Percentiles rank a stretch among this genome's conserved stretches.
Conservation (phyloP, 2,888 invertebrate genomes). For the Dyspetes luteomarginatus region DNA sequence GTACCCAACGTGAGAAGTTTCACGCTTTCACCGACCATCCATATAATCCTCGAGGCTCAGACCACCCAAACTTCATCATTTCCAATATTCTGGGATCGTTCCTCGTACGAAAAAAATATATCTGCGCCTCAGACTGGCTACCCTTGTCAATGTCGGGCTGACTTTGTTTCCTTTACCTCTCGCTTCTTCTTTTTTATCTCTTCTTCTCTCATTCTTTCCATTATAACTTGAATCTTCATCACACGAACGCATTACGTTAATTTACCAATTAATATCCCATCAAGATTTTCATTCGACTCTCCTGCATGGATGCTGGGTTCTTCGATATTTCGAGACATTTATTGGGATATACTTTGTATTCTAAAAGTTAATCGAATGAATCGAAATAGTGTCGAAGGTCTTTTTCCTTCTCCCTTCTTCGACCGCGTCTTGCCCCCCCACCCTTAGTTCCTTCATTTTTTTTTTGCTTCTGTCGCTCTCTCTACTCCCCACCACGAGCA, state of each 20-base stretch:
- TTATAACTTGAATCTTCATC: too few species aligned
- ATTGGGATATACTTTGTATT: slow-evolving; percentile 60
- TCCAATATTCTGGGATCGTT: slow-evolving; percentile 9
- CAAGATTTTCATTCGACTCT: slow-evolving; percentile 31
- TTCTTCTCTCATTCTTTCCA: too few species aligned
- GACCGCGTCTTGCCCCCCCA: slow-evolving; percentile 28
- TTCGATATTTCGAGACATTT: slow-evolving; percentile 49
- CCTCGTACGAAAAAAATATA: too few species aligned
- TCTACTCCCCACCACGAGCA: slow-evolving; percentile 24
- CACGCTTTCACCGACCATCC: background rate
- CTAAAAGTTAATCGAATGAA: slow-evolving; percentile 54
- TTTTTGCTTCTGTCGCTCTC: slow-evolving; percentile 13
- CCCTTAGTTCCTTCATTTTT: slow-evolving; percentile 54
- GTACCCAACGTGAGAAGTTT: background rate
- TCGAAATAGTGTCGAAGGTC: slow-evolving; percentile 35
- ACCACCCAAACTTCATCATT: slow-evolving; percentile 64
- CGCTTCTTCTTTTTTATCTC: background rate
- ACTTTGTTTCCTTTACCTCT: background rate
- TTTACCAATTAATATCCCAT: slow-evolving; percentile 55
- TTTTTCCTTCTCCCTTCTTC: slow-evolving; percentile 50
- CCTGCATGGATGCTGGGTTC: background rate
- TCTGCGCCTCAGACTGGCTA: too few species aligned
- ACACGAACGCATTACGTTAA: slow-evolving; percentile 35
- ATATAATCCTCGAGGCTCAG: slow-evolving; percentile 28
- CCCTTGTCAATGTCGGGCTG: slow-evolving; percentile 56